Base-by-base conservation (phyloP, 2,797 vertebrate genomes). In the Triplophysa bombifrons region DNA sequence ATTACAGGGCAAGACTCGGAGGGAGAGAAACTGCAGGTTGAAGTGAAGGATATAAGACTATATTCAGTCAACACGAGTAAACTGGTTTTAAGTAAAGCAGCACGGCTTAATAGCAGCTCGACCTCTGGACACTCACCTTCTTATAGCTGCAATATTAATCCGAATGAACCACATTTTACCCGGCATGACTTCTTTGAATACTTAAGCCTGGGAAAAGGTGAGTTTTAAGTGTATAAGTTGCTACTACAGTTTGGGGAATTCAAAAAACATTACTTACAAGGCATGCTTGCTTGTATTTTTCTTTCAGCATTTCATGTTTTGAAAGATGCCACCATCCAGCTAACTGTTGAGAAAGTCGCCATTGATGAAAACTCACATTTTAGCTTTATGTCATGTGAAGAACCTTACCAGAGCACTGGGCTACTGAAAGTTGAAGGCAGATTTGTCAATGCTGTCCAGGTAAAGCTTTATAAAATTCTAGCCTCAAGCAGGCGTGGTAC, bases 131-230 rank as follows among this genome's bases (percentile, higher is more conserved):
- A 61, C 44, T 91, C 90, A 30, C 87, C 91, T 2, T 87, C 85
- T 63, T 82, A 74, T 73, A 84, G 63, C n/a, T 74, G 82, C 2
- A 82, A 77, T 71, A 84, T 53, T 68, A 94, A 82, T 82, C 93
- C 94, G 60, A 96, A 97, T 12, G 96, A 98, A 76, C 88, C 94
- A 0, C 95, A 94, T 79, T 98, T 99, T 83, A 99, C 97, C 3
- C 94, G 97, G 1, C 93, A 97, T 11, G 95, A 98, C 91, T 99
- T 99, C 89, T 99, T 99, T 88, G 96, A 98, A 55, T 97, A 93
- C 0, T 87, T 99, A 61, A 96, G 90, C 76, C 91, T 93, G 50
- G 97, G 97, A 86, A 93, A 96, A 91, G 98, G 98, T 98, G 38
- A 76, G 66, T 76, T 55, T 58, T 67, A 12, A 38, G 9, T 41